A percentile compares a stretch with the other conserved stretches of the same genome.
Evolutionary conservation across 2,888 invertebrate genomes (phyloP).

Genomic region (Chirona hameri): DNA sequence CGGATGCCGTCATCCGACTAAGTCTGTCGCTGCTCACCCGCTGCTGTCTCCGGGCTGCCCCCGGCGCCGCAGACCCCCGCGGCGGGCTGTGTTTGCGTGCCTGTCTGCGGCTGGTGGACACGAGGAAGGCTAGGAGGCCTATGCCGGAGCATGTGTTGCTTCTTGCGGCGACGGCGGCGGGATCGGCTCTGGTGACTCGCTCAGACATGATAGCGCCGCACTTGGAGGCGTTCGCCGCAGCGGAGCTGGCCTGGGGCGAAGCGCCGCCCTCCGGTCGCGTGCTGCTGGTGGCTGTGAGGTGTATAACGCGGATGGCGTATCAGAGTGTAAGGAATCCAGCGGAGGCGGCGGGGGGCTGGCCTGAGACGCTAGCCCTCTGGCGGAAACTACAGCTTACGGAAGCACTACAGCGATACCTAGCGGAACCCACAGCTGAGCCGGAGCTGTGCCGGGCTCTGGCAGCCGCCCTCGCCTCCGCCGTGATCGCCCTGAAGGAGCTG

Average conservation of each 20-base stretch:
- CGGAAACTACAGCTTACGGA: neutral
- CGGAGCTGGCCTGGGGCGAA: neutral
- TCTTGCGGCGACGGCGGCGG: neutral
- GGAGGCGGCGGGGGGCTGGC: neutral
- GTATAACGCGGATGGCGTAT: neutral
- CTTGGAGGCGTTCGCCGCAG: neutral
- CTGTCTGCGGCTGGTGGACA: slow-evolving; percentile 8
- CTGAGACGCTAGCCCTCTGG: neutral
- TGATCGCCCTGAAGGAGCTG: neutral
- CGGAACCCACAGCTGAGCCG: neutral
- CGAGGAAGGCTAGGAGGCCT: neutral
- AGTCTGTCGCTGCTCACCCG: neutral
- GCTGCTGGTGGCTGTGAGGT: neutral
- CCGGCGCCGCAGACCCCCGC: neutral
- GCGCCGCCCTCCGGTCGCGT: neutral
- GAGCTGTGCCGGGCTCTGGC: neutral
- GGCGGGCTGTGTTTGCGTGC: neutral
- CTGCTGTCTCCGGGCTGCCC: neutral
- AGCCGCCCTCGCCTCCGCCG: neutral
- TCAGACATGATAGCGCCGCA: slow-evolving; percentile 29
- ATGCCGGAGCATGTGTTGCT: neutral
- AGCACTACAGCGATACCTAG: neutral
- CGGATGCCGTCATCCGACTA: neutral
- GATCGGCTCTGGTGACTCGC: neutral
- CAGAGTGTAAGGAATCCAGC: neutral